These are phyloP conservation scores for Leptodactylus fuscus DNA, from an alignment of 2,113 vertebrate genomes.

Conservation along the genomic window DNA sequence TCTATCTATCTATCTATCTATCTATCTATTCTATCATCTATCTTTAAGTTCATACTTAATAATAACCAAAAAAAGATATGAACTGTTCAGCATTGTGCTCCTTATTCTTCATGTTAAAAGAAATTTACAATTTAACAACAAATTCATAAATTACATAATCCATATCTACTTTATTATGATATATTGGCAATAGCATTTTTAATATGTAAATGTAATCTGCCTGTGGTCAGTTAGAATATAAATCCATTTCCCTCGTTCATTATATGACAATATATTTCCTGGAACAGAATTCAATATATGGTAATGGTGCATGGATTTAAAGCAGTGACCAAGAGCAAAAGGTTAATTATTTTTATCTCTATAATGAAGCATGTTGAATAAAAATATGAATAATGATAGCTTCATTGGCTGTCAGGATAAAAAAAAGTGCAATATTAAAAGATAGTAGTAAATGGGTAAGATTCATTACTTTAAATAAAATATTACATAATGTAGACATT, in stretches of 20 bases:
- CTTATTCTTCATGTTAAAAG: not conserved
- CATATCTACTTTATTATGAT: conserved; percentile 60
- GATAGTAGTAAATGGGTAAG: not conserved
- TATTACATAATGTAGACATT: not conserved
- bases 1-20: too few species aligned
- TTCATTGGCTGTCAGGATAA: not conserved
- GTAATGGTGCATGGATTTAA: conserved; percentile 57
- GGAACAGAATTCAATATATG: conserved; percentile 60
- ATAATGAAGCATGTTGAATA: conserved; percentile 53
- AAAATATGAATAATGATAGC: conserved; percentile 49
- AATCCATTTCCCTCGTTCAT: conserved; percentile 59
- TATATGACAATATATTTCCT: conserved; percentile 60
- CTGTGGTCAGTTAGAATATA: conserved; percentile 55
- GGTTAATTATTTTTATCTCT: conserved; percentile 59
- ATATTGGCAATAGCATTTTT: conserved; percentile 54
- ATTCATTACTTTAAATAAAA: not conserved
- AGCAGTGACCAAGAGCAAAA: conserved; percentile 55
- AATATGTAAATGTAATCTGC: conserved; percentile 60
- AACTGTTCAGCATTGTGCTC: not conserved
- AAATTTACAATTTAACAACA: not conserved
- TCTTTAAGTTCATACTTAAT: too few species aligned
- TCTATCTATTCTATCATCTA: too few species aligned
- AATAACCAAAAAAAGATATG: too few species aligned
- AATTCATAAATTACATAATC: conserved; percentile 54
- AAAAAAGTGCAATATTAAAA: not conserved